These are phyloP conservation scores for Sphenodon punctatus DNA, from an alignment of 2,797 vertebrate species.

Conservation along the genomic window DNA sequence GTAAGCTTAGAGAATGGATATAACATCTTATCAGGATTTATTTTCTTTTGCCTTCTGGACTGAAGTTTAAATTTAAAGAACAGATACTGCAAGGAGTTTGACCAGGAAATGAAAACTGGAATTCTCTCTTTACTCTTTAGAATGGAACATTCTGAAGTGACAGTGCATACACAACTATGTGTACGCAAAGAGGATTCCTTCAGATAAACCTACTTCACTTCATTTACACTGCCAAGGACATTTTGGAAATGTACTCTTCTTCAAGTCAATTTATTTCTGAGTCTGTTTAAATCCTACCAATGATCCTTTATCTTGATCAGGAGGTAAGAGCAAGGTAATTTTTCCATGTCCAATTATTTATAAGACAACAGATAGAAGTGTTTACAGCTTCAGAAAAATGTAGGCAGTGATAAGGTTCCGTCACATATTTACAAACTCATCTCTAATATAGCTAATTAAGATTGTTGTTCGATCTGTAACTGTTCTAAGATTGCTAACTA, in stretches of 20 bases:
- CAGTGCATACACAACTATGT: no score
- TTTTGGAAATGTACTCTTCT: neutral
- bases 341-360: neutral
- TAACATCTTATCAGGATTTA: no score
- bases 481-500: neutral
- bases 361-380: rapidly evolving
- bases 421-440: no score
- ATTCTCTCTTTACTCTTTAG: no score
- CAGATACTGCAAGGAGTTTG: no score
- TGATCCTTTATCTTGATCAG: neutral
- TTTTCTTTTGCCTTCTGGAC: no score
- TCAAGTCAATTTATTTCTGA: neutral
- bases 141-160: no score
- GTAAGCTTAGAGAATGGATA: no score
- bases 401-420: no score
- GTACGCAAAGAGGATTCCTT: neutral
- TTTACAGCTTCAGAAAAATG: no score
- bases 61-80: no score
- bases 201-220: neutral
- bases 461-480: neutral
- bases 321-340: neutral
- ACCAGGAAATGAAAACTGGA: no score
- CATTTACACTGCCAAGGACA: neutral
- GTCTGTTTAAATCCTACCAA: neutral
- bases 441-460: neutral